These are phyloP conservation scores for Cheilosia scutellata DNA, from an alignment of 2,888 invertebrate genomes.

Conservation along the genomic window DNA sequence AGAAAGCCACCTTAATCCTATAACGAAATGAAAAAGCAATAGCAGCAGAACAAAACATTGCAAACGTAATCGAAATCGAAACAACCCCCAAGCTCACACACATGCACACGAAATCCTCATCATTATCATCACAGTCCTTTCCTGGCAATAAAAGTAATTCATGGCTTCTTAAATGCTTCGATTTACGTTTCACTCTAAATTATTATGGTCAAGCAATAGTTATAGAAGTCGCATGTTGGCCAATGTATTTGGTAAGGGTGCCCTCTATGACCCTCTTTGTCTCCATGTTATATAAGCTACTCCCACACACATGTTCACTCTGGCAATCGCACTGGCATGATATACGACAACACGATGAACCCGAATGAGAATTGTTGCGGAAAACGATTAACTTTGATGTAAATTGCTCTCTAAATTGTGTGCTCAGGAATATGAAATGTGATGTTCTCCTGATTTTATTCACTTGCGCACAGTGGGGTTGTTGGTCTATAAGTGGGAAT, in stretches of 20 bases:
- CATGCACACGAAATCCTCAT: constrained; percentile 3
- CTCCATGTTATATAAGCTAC: not conserved
- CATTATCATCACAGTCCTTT: constrained; percentile 36
- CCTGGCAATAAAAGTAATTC: constrained; percentile 64
- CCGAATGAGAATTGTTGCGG: constrained; percentile 76
- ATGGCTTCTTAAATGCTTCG: constrained; percentile 68
- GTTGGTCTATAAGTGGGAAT: not conserved
- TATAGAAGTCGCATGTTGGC: constrained; percentile 14
- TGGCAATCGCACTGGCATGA: no score
- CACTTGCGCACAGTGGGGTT: constrained; percentile 52
- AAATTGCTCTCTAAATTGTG: constrained; percentile 76
- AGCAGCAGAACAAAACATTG: constrained; percentile 4
- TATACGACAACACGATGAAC: constrained; percentile 42
- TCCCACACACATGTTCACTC: not conserved
- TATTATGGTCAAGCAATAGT: constrained; percentile 34
- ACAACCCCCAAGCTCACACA: constrained; percentile 6
- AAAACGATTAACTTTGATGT: constrained; percentile 78
- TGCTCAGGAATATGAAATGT: constrained; percentile 66
- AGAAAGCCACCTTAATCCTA: constrained; percentile 27
- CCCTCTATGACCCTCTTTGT: not conserved
- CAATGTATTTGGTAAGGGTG: constrained; percentile 20
- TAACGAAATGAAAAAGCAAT: not conserved
- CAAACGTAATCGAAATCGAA: not conserved
- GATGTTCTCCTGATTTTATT: constrained; percentile 55
- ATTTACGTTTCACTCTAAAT: constrained; percentile 65